A percentile compares a stretch with the other conserved stretches of the same genome.
Conservation (phyloP, 1,140 invertebrate species). For the Sarcophaga bullata region DNA sequence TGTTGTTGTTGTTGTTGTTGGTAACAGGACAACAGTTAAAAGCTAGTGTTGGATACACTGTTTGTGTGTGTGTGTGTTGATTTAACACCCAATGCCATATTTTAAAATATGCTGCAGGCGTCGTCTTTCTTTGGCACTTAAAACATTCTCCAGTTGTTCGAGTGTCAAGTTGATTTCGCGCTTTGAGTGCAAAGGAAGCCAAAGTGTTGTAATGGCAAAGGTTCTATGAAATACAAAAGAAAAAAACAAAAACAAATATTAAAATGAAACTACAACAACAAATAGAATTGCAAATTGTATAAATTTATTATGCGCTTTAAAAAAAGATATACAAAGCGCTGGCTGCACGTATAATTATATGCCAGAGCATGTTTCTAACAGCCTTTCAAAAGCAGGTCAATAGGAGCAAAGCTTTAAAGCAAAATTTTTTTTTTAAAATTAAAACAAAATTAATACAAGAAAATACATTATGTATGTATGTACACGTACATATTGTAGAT, state of each 20-base stretch:
- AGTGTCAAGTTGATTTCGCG: slow-evolving; percentile 61
- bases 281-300: too few species aligned
- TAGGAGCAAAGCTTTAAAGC: too few species aligned
- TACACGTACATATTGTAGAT: background rate
- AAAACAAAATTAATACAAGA: slow-evolving; percentile 15
- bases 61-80: background rate
- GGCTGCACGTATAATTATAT: too few species aligned
- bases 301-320: too few species aligned
- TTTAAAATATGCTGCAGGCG: slow-evolving; percentile 64
- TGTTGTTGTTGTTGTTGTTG: background rate
- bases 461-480: background rate
- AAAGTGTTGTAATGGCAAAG: slow-evolving; percentile 62
- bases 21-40: background rate
- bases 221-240: slow-evolving; percentile 49
- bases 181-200: slow-evolving; percentile 61
- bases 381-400: too few species aligned
- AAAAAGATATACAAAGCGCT: too few species aligned
- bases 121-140: slow-evolving; percentile 61
- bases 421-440: background rate
- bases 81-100: slow-evolving; percentile 30
- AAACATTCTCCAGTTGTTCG: slow-evolving; percentile 60
- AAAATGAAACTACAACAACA: background rate
- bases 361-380: too few species aligned
- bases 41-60: too few species aligned
- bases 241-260: background rate